phyloP scores from a whole-genome alignment of 2,797 vertebrate species.

The Masticophis lateralis region DNA sequence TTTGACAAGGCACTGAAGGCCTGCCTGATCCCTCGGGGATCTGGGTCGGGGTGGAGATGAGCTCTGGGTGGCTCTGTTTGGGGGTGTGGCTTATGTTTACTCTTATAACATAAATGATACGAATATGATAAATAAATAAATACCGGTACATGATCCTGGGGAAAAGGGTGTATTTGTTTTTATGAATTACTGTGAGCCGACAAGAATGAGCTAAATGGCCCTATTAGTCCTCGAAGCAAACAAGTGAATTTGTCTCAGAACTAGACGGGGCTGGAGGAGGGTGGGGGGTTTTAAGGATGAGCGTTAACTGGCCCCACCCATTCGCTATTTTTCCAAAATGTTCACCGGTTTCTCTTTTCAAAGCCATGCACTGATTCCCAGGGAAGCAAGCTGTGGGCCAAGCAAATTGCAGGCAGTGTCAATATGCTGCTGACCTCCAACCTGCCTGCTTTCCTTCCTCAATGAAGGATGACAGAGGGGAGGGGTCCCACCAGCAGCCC shows the following conservation, averaged over 20 bases:
- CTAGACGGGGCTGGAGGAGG: not conserved
- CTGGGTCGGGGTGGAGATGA: not conserved
- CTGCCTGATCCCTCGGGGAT: not conserved
- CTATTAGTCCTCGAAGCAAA: not conserved
- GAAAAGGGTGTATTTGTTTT: not conserved
- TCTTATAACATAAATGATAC: not conserved
- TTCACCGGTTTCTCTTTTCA: rapidly evolving
- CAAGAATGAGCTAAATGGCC: not conserved
- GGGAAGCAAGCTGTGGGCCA: not conserved
- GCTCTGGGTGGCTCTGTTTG: not conserved
- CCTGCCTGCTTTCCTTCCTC: not conserved
- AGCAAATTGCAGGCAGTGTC: not conserved
- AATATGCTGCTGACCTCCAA: not conserved
- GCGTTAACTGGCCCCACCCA: rapidly evolving
- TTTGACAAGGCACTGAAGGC: not conserved
- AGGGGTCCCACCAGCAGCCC: not conserved
- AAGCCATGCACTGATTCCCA: not conserved
- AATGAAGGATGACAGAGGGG: rapidly evolving
- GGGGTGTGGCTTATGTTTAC: not conserved
- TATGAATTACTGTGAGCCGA: not conserved
- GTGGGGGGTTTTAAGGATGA: not conserved
- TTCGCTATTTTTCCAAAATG: not conserved
- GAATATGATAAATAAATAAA: not conserved
- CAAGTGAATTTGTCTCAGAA: not conserved
- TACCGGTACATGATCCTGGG: not conserved